Evolutionary conservation across 2,797 vertebrate species (phyloP).

Genomic region (Sebastes reedi): DNA sequence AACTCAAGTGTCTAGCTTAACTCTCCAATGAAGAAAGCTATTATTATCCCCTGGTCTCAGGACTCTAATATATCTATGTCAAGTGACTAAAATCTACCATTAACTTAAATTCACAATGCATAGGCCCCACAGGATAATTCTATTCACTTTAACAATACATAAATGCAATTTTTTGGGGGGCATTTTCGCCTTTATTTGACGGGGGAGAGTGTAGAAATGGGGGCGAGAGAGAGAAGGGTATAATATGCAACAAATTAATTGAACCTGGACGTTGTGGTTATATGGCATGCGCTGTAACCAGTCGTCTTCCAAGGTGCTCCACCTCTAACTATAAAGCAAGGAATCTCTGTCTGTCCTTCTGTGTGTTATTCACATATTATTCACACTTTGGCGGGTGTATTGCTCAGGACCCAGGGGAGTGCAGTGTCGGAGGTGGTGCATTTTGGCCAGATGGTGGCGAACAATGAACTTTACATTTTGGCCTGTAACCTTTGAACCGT

Average conservation of each 20-base stretch:
- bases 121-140: neutral
- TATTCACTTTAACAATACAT: neutral
- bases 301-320: neutral
- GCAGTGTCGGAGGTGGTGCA: no score
- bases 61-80: neutral
- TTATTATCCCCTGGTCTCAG: neutral
- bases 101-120: neutral
- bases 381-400: no score
- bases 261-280: neutral
- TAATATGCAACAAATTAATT: neutral
- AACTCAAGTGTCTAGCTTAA: neutral
- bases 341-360: no score
- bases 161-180: neutral
- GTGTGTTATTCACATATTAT: no score
- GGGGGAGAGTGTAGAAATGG: neutral
- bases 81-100: neutral
- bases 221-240: neutral
- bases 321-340: no score
- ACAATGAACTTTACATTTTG: no score
- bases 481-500: no score
- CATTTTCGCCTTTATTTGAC: neutral
- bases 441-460: no score
- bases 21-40: neutral
- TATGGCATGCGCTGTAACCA: neutral
- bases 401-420: rapidly evolving